These are phyloP conservation scores for Corythaixoides concolor DNA, from an alignment of 2,113 vertebrate genomes.

Conservation along the genomic window DNA sequence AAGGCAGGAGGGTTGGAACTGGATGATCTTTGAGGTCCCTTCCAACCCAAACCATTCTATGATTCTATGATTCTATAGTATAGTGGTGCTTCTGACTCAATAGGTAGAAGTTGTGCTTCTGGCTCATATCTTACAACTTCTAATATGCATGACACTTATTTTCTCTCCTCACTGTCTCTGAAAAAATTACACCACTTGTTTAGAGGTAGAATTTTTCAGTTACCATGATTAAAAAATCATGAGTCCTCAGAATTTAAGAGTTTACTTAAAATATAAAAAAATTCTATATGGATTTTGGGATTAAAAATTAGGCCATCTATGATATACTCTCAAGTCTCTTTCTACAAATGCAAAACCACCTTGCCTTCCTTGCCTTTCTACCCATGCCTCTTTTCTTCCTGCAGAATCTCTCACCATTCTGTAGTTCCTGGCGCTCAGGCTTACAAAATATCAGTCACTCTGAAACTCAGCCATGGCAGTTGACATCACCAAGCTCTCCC, in stretches of 20 bases:
- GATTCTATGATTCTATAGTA: no score
- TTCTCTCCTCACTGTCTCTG: neutral
- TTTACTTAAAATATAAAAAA: neutral
- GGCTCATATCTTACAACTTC: neutral
- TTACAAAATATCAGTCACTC: neutral
- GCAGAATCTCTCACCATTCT: neutral
- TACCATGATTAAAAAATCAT: neutral
- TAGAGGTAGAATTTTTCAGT: neutral
- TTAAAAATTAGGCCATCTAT: neutral
- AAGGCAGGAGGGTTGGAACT: no score
- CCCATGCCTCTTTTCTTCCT: rapidly evolving
- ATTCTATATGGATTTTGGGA: neutral
- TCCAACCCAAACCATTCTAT: no score
- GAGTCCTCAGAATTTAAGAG: neutral
- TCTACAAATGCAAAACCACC: neutral
- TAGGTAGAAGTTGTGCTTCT: neutral
- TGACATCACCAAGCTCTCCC: neutral
- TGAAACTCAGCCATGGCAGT: neutral
- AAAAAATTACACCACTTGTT: neutral
- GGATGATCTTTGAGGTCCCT: no score
- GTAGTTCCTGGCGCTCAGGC: neutral
- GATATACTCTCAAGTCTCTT: neutral
- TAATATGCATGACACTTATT: neutral
- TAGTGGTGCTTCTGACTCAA: neutral
- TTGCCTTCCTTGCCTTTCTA: neutral